Evolutionary conservation across 2,888 invertebrate species (phyloP).

Genomic region (Xylota sylvarum): DNA sequence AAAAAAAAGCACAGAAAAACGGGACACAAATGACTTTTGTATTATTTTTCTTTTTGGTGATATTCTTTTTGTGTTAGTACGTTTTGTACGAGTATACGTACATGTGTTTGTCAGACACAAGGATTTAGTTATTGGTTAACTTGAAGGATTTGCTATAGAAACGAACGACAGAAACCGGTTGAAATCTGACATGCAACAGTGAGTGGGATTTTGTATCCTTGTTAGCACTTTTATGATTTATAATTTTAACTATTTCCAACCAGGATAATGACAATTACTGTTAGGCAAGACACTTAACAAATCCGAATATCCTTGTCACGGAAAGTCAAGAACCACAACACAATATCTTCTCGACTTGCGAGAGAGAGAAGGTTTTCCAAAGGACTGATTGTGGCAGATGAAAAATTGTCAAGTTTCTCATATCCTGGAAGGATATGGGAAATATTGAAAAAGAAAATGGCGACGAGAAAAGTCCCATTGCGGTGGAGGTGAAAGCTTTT

Average conservation of each 20-base stretch:
- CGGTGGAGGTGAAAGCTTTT: slow-evolving; percentile 37
- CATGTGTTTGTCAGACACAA: slow-evolving; percentile 16
- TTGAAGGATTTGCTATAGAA: slow-evolving; percentile 10
- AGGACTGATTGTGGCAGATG: slow-evolving; percentile 62
- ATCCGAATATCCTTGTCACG: slow-evolving; percentile 51
- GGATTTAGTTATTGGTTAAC: slow-evolving; percentile 35
- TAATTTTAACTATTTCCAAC: not conserved
- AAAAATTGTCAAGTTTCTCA: slow-evolving; percentile 43
- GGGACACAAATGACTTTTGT: slow-evolving; percentile 44
- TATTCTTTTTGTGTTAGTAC: slow-evolving; percentile 14
- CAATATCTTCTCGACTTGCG: slow-evolving; percentile 61
- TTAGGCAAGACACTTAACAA: slow-evolving; percentile 7
- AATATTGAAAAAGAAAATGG: slow-evolving; percentile 67
- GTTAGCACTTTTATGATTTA: not conserved
- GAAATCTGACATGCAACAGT: not conserved
- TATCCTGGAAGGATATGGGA: slow-evolving; percentile 71
- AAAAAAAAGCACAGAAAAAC: slow-evolving; percentile 20
- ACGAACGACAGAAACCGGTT: slow-evolving; percentile 6
- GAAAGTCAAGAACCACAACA: slow-evolving; percentile 21
- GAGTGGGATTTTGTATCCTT: slow-evolving; percentile 4
- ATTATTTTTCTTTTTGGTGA: slow-evolving; percentile 49
- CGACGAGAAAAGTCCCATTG: slow-evolving; percentile 37
- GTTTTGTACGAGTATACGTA: not conserved
- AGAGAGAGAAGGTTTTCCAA: slow-evolving; percentile 75
- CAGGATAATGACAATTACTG: not conserved